Evolutionary conservation across 2,113 vertebrate species (phyloP).

Genomic region (Eleginops maclovinus): DNA sequence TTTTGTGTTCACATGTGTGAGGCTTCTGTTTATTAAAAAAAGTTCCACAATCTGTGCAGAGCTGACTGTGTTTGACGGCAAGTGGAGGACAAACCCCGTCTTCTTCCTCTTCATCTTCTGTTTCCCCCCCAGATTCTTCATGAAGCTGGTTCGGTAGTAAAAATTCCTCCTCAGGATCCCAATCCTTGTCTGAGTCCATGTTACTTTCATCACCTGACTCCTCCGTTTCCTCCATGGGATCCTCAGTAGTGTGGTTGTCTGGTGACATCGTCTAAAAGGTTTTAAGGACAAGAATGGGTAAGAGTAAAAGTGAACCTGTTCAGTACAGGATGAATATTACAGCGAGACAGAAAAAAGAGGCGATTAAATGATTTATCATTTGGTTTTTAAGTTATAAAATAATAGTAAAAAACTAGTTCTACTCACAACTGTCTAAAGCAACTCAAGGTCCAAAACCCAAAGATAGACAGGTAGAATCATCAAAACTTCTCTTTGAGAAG

Average conservation of each 20-base stretch:
- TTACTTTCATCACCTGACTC: neutral
- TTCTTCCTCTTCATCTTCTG: neutral
- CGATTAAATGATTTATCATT: neutral
- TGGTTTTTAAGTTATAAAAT: neutral
- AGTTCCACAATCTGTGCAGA: conserved; percentile 68
- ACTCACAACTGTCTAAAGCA: neutral
- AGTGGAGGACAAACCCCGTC: neutral
- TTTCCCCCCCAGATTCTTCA: neutral
- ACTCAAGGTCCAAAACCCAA: neutral
- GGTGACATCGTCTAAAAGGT: conserved; percentile 12
- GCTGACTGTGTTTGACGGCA: neutral
- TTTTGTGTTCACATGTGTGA: conserved; percentile 68
- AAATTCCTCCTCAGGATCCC: neutral
- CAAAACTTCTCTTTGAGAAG: neutral
- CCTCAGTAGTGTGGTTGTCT: conserved; percentile 9
- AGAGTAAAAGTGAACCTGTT: neutral
- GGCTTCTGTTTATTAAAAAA: conserved; percentile 36
- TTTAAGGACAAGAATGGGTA: neutral
- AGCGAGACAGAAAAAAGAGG: neutral
- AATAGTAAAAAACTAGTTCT: neutral
- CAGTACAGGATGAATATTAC: neutral
- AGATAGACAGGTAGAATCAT: neutral
- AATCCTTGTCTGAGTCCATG: conserved; percentile 27
- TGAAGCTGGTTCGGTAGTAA: neutral
- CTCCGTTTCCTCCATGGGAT: neutral